Percentiles rank a stretch among this genome's conserved stretches.
phyloP scores from a whole-genome alignment of 92 coral and sea anemone genomes.

The Virgularia gustaviana region DNA sequence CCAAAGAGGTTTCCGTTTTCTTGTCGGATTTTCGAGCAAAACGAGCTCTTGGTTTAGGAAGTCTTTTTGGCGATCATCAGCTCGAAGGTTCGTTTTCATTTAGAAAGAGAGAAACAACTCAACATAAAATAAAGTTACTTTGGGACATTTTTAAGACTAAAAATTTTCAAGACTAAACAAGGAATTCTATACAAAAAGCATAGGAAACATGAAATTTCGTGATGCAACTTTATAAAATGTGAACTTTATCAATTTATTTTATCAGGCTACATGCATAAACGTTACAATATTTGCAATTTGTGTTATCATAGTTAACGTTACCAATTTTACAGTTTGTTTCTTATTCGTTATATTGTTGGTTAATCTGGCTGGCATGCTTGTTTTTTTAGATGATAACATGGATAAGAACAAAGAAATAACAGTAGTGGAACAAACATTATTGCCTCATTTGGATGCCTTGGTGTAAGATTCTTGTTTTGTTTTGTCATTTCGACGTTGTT shows the following conservation, averaged over 20 bases:
- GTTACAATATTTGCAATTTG: no score
- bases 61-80: conserved; percentile 97
- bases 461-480: conserved; percentile 57
- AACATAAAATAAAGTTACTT: no score
- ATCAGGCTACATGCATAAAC: no score
- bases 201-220: no score
- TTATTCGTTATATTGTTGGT: no score
- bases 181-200: no score
- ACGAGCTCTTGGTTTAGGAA: conserved; percentile 95
- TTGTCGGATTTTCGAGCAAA: conserved; percentile 90
- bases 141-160: no score
- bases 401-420: conserved; percentile 83
- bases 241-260: no score
- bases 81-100: conserved; percentile 67
- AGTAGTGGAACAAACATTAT: conserved; percentile 86
- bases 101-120: background rate
- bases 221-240: no score
- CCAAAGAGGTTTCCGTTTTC: conserved; percentile 68
- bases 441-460: conserved; percentile 83
- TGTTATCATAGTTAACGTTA: no score
- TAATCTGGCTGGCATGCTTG: background rate
- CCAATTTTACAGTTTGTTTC: no score
- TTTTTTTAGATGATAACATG: conserved; percentile 81
- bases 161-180: no score
- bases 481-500: background rate